Base-by-base conservation (phyloP, 2,797 vertebrate species). In the Xerus rutilus region DNA sequence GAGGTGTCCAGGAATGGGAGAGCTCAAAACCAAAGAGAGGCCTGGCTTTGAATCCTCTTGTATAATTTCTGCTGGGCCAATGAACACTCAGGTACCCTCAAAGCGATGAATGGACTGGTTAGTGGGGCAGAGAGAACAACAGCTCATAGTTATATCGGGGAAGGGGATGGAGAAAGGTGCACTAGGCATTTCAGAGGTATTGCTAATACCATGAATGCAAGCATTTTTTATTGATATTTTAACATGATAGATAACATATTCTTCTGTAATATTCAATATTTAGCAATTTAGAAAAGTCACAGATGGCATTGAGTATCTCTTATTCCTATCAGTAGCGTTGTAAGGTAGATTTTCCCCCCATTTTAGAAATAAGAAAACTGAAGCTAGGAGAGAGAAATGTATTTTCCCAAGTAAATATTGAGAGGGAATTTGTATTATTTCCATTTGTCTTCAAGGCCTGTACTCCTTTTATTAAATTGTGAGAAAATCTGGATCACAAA, bases 21-120 rank as follows among this genome's bases (percentile, higher is more conserved):
- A n/a, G 47, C n/a, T 97, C 35, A 88, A 49, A 74, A 15, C 10
- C 57, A 25, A 93, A 89, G 54, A 89, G 39, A 89, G 39, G 43
- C 28, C 81, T 89, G 21, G 23, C 5, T 20, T 65, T 45, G 89
- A 83, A 70, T 18, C 52, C 6, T 77, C 49, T 62, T 39, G 3
- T 25, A 15, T 4, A 59, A 85, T 47, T 69, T 82, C 35, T 82
- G 25, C 49, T 69, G 28, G 57, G 52, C 30, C 11, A 43, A 9
- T 43, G 70, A 67, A 32, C 28, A 69, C 21, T 70, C 21, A 93
- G 45, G n/a, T 17, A 25, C 7, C 5, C 23, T 35, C 23, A 18
- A 91, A 39, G 49, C 17, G 25, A 47, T 78, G 20, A 65, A 47
- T 78, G 17, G 59, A 30, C 7, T 43, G 32, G 30, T n/a, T 89